Conservation (phyloP, 2,797 vertebrate species). For the Heteromormyrus szaboi region DNA sequence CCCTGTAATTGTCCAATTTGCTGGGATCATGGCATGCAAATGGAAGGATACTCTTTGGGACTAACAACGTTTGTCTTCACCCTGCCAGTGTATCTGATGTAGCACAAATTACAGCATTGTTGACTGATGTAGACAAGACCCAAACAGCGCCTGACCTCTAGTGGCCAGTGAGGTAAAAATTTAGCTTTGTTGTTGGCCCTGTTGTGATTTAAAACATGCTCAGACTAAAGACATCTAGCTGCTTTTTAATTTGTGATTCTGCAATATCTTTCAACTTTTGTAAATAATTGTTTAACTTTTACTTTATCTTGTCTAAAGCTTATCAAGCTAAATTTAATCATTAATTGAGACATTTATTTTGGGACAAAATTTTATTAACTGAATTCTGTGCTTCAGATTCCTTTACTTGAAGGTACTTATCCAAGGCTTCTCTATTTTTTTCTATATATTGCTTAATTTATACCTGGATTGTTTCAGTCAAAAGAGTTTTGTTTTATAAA, state of each 20-base stretch:
- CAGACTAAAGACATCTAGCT: background rate
- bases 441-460: background rate
- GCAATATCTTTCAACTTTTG: background rate
- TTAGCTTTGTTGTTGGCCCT: background rate
- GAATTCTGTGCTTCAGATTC: conserved; percentile 8
- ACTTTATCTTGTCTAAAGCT: background rate
- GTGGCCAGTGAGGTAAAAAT: background rate
- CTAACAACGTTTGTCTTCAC: background rate
- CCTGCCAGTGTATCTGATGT: background rate
- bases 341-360: conserved; percentile 12
- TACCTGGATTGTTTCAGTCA: background rate
- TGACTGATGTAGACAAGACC: background rate
- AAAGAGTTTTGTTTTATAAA: background rate
- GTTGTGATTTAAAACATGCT: background rate
- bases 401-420: background rate
- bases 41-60: background rate
- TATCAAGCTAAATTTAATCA: conserved; percentile 10
- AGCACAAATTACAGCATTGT: background rate
- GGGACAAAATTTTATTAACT: background rate
- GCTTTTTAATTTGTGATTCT: background rate
- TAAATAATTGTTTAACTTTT: background rate
- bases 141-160: background rate
- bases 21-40: background rate
- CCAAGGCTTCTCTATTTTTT: background rate
- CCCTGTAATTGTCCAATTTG: conserved; percentile 56